Evolutionary conservation across 2,888 invertebrate genomes (phyloP), one percentile per base, ranked within the genome.

Genomic region (Lithophane leautieri): DNA sequence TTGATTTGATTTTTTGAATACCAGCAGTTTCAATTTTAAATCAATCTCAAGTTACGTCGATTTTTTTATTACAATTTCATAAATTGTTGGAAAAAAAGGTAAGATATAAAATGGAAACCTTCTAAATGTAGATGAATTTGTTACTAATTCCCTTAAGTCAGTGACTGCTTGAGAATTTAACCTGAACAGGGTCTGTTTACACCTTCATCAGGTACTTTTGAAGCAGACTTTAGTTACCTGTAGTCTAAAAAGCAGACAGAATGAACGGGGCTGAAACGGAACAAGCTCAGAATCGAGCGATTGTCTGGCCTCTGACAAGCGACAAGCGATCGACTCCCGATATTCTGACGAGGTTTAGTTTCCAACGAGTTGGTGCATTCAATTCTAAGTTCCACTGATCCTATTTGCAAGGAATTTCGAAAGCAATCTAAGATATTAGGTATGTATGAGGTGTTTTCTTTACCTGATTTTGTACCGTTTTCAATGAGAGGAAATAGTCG

Each of bases 281-380:
- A 83, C 76, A 68, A 34, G 61, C 19, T 54, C 50, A 28, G 34
- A 25, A 62, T 58, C 66, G 7, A 61, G 54, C 52, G 67, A 81
- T 84, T 81, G 86, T 81, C 79, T 76, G 34, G 67, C 61, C 72
- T 47, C 42, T 73, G 73, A 82, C 79, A 70, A 69, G 70, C 78
- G 68, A 85, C 85, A 73, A 60, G 66, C 70, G 85, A 83, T 85
- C 73, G 82, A 63, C 40, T 85, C 69, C 73, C n/a, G 83, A 85
- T 84, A 83, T 80, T 85, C 83, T 73, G 79, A 79, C 74, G 68
- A 84, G 78, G 70, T 70, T 84, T 79, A 70, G 86, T 73, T 85
- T 52, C 63, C 61, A 85, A 73, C 81, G 25, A 85, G 76, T 67
- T 67, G 42, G 25, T 72, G 79, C 83, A 84, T 82, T 85, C 83